Conservation (phyloP, 2,888 invertebrate genomes). For the Laspeyria flexula region DNA sequence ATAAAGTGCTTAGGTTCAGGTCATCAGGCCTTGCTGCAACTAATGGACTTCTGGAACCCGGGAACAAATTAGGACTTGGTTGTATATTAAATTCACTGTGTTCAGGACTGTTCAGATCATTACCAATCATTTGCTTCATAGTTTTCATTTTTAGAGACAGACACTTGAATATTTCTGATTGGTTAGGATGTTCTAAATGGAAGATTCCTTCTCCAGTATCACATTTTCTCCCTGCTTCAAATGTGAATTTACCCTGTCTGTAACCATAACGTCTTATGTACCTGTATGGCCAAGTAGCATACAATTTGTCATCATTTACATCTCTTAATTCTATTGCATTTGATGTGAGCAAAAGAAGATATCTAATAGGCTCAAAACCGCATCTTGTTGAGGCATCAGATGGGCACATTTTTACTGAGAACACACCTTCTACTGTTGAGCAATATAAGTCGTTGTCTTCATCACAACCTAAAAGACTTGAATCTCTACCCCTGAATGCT, state of each 20-base stretch:
- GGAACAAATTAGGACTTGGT: conserved; percentile 91
- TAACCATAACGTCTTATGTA: conserved; percentile 95
- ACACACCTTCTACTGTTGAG: conserved; percentile 93
- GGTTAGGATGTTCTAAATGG: conserved; percentile 92
- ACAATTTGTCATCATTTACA: conserved; percentile 87
- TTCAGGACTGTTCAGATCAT: conserved; percentile 88
- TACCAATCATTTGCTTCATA: conserved; percentile 93
- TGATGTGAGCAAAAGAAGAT: conserved; percentile 90
- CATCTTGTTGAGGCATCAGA: conserved; percentile 93
- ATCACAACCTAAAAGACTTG: conserved; percentile 88
- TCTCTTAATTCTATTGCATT: conserved; percentile 91
- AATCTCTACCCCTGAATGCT: conserved; percentile 90
- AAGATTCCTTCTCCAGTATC: conserved; percentile 94
- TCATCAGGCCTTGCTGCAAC: conserved; percentile 87
- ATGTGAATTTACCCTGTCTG: conserved; percentile 93
- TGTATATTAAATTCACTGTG: conserved; percentile 91
- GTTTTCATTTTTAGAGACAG: conserved; percentile 94
- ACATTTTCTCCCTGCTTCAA: conserved; percentile 95
- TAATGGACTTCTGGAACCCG: conserved; percentile 92
- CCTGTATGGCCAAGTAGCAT: conserved; percentile 94
- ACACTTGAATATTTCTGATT: conserved; percentile 93
- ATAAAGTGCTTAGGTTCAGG: conserved; percentile 75
- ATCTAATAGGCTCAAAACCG: conserved; percentile 89
- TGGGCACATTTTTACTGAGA: conserved; percentile 91
- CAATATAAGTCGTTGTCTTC: conserved; percentile 96